Evolutionary conservation across 1,140 invertebrate genomes (phyloP).

Genomic region (Neodiprion lecontei): DNA sequence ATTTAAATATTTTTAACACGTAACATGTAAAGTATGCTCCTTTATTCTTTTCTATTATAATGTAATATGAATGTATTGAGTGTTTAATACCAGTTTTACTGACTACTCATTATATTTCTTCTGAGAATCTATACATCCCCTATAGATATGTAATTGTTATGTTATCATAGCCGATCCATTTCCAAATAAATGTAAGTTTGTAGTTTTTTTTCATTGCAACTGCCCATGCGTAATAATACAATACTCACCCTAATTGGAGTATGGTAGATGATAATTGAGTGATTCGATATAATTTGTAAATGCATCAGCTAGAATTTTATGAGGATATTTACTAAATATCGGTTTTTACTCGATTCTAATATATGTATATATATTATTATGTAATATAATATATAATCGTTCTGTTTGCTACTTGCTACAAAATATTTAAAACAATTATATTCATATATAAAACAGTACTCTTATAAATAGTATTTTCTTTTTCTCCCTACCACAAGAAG

Average conservation of each 20-base stretch:
- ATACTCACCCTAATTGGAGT: too few species aligned
- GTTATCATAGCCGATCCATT: not conserved
- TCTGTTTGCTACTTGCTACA: not conserved
- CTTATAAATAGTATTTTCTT: constrained; percentile 17
- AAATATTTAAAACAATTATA: constrained; percentile 1
- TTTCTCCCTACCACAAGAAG: constrained; percentile 26
- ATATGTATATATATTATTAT: too few species aligned
- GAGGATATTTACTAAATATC: too few species aligned
- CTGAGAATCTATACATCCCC: not conserved
- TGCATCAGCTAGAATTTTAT: too few species aligned
- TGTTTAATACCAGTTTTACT: not conserved
- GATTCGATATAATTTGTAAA: too few species aligned
- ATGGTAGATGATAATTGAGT: too few species aligned
- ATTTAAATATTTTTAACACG: too few species aligned
- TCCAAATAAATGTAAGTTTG: not conserved
- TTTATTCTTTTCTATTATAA: too few species aligned
- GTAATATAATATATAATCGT: not conserved
- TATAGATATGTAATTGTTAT: not conserved
- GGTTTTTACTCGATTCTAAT: not conserved
- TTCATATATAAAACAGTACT: not conserved
- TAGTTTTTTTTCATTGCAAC: not conserved
- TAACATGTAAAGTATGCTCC: too few species aligned
- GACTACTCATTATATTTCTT: not conserved
- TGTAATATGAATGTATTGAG: not conserved
- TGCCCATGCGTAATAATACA: too few species aligned